Base-by-base conservation (phyloP, 1,140 invertebrate species). In the Latrodectus geometricus region DNA sequence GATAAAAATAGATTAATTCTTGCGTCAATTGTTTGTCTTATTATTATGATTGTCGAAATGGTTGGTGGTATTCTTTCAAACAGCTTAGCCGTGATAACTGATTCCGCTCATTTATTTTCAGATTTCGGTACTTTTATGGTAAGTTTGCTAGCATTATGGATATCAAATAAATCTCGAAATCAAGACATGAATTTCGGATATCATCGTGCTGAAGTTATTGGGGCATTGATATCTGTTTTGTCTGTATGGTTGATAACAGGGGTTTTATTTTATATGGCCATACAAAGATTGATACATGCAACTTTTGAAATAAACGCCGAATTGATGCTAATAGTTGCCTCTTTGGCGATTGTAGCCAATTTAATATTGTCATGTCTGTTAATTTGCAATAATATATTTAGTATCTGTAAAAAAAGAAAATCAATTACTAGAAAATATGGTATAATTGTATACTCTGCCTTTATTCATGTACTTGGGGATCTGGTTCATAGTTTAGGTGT, bases 61-160 rank as follows among this genome's bases (percentile, higher is more conserved):
- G 12, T 89, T 97, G 97, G 98, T 92, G 98, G 98, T 69, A 93
- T 96, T 89, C 90, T 97, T 90, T 97, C 97, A 35, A 95, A 96
- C 89, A 98, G 97, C 93, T 94, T 99, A 89, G 97, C 98, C 50
- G 97, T 99, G 88, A 96, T 97, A 50, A 98, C 98, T 21, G 98
- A 99, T 92, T 98, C 98, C 15, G 98, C 97, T 21, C 98, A 99
- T 92, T 93, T 99, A 73, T 92, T 99, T 72, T 98, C 97, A 82
- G 98, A 99, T 92, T 97, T 99, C 91, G 97, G 97, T 65, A 96
- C 96, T 89, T 99, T 99, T 92, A 96, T 99, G 95, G 99, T 99
- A 91, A 98, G 97, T 17, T 91, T 99, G 65, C 96, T 98, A 92
- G 96, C 98, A 9, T 92, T 99, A 87, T 98, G 96, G 94, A 94